phyloP scores from a whole-genome alignment of 2,888 invertebrate genomes.

The Tolmerus cingulatus region DNA sequence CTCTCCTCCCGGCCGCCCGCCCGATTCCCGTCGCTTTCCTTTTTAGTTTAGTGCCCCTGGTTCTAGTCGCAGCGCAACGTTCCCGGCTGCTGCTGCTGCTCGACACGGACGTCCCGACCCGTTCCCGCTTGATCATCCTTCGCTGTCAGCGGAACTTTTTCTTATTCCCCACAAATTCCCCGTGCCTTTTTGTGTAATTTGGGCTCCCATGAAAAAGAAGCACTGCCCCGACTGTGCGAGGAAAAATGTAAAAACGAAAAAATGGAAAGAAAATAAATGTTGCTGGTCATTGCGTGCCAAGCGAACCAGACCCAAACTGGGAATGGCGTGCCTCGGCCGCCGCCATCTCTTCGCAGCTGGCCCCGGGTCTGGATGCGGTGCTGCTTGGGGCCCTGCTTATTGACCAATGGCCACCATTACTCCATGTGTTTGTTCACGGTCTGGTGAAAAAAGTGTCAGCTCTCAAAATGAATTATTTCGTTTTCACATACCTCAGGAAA shows the following conservation, averaged over 20 bases:
- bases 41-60: not conserved
- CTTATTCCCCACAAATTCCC: slow-evolving; percentile 1
- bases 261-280: not conserved
- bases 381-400: not conserved
- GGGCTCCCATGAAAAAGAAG: not conserved
- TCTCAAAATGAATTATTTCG: slow-evolving; percentile 47
- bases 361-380: not conserved
- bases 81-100: not conserved
- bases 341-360: not conserved
- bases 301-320: slow-evolving; percentile 1
- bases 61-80: not conserved
- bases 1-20: not conserved
- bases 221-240: not conserved
- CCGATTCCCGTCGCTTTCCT: not conserved
- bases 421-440: slow-evolving; percentile 32
- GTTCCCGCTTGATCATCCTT: not conserved
- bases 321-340: not conserved
- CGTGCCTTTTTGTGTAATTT: slow-evolving; percentile 29
- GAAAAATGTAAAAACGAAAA: not conserved
- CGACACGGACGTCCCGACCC: not conserved
- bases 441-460: slow-evolving; percentile 47
- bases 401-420: not conserved
- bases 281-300: slow-evolving; percentile 42
- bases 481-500: slow-evolving; percentile 27
- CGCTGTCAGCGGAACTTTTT: not conserved